Evolutionary conservation across 2,797 vertebrate species (phyloP), one percentile per base, ranked within the genome.

Genomic region (Falco berigora): DNA sequence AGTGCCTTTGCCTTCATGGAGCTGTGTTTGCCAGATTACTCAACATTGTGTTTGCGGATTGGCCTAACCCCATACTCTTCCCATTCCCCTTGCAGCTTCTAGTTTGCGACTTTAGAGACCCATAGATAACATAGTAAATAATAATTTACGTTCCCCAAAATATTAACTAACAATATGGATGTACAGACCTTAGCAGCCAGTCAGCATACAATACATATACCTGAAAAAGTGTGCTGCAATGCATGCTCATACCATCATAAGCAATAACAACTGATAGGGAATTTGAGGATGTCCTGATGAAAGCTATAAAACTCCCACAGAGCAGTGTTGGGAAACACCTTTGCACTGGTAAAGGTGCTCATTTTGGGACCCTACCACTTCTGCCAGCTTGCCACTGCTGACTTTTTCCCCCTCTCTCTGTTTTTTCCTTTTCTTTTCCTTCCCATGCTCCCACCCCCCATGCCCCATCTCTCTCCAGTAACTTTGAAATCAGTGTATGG

Each of bases 191-290:
- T 50, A 32, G n/a, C 22, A 86, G 28, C 20, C 63, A 27, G 23
- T 14, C 38, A 47, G 8, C 14, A 32, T 46, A 30, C 6, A 63
- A 19, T 5, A 52, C 47, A 5, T 8, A 16, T 10, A 58, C 12
- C 55, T 67, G 44, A 68, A 63, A 24, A 63, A n/a, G 13, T 23
- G 8, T 32, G 18, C 46, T 84, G 22, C 23, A 8, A 9, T 28
- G 40, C 10, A 14, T 47, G 9, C n/a, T 63, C 1, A 1, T n/a
- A 34, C 3, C 56, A 28, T 10, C 7, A 2, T 18, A 55, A 61
- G 12, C 11, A 42, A 58, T 34, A 76, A 21, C 1, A 66, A 21
- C 14, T 12, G 36, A 11, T 7, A 49, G 18, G 18, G 38, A 86
- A 12, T 62, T 40, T 46, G 55, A 83, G 12, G 32, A n/a, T 34